Conservation (phyloP, 2,888 invertebrate genomes). For the Platycnemis pennipes region DNA sequence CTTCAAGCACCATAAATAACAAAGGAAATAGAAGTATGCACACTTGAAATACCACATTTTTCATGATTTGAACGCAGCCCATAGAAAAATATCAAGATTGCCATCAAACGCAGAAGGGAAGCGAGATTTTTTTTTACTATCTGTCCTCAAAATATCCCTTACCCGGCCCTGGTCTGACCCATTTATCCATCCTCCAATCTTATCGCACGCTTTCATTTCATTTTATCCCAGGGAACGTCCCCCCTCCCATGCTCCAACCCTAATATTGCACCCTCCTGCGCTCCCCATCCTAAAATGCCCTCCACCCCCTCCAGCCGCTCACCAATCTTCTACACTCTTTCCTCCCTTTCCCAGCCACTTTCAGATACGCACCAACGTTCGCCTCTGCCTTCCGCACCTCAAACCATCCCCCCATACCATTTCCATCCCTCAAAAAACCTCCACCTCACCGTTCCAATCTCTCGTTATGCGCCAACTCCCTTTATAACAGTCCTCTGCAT, state of each 20-base stretch:
- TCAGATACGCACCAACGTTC: not conserved
- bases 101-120: not conserved
- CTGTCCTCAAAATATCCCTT: not conserved
- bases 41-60: no score
- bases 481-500: not conserved
- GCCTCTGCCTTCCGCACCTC: not conserved
- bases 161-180: not conserved
- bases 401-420: not conserved
- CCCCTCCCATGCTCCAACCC: no score
- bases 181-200: slow-evolving; percentile 11
- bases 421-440: not conserved
- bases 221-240: no score
- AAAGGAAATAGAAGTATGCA: no score
- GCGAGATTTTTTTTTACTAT: not conserved
- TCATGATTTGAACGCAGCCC: no score
- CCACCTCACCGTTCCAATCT: not conserved
- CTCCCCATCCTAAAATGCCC: not conserved
- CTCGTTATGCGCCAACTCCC: not conserved
- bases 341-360: not conserved
- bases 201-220: not conserved
- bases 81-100: not conserved
- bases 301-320: not conserved
- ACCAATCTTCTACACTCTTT: not conserved
- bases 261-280: no score
- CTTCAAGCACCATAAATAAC: no score